Base-by-base conservation (phyloP, 2,888 invertebrate species). In the Phania funesta region DNA sequence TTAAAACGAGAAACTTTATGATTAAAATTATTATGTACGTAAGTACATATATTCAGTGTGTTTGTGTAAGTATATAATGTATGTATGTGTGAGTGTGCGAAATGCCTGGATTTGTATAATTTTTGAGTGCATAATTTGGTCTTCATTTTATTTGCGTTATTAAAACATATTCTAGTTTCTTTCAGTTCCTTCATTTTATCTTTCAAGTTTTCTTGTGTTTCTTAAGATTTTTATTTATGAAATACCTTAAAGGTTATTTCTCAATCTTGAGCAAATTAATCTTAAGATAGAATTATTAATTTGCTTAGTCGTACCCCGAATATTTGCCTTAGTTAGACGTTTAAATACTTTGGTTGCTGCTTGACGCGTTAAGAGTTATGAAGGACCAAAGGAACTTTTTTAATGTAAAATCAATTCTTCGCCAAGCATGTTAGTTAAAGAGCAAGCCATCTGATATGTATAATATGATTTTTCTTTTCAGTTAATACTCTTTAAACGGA, bases 1-100 rank as follows among this genome's bases (percentile, higher is more conserved):
- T 83, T 74, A 38, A 54, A 78, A 65, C 41, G 18, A 71, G 18
- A 46, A 77, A 65, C 64, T 52, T 22, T 58, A 65, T 67, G 48
- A 75, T 74, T 52, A 50, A 6, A 62, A 60, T 35, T 5, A 38
- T 24, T 78, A 52, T 64, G 71, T 65, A 64, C 62, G 68, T n/a
- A 38, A 3, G 35, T 38, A n/a, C 2, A 13, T 58, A 68, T 52
- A 60, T 68, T n/a, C n/a, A 67, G 32, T 71, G 6, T 60, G 54
- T 54, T 24, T 81, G 73, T 81, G 68, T 56, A 67, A 56, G 35
- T 68, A n/a, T 76, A 35, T 75, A 11, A 7, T 35, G 2, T 35
- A 13, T 11, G 4, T 56, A 18, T 18, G 22, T 22, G 26, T 52
- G 44, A 70, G 48, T 22, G n/a, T 71, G 58, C 54, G 24, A 4